phyloP scores from a whole-genome alignment of 64 coral and sea anemone genomes.

The Hydrozoanthus tunicans region DNA sequence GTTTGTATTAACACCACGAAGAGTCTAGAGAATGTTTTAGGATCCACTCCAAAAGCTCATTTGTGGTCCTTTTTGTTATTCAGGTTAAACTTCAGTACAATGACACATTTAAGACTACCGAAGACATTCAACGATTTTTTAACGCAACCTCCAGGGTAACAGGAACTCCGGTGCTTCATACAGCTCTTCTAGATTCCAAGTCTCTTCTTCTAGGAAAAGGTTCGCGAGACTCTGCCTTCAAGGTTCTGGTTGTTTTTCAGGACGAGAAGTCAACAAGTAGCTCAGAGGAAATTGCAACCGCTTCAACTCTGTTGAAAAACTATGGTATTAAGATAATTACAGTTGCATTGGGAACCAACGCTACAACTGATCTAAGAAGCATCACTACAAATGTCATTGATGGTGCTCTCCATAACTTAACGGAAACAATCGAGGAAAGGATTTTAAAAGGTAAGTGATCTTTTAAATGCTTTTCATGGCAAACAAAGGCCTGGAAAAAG shows the following conservation, averaged over 20 bases:
- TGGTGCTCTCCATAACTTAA: background rate
- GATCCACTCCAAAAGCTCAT: background rate
- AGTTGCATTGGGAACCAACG: background rate
- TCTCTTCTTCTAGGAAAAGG: slow-evolving; percentile 14
- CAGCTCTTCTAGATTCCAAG: background rate
- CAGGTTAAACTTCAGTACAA: slow-evolving; percentile 32
- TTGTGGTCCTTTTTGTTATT: background rate
- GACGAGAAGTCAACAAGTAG: slow-evolving; percentile 6
- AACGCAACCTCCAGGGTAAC: background rate
- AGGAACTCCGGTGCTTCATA: slow-evolving; percentile 7
- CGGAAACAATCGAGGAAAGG: background rate
- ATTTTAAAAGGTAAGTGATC: background rate
- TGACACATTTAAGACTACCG: slow-evolving; percentile 1
- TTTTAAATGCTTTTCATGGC: too few relatives aligned
- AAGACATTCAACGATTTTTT: background rate
- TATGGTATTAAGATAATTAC: slow-evolving; percentile 30
- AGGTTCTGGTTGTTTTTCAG: slow-evolving; percentile 21
- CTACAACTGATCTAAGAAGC: background rate
- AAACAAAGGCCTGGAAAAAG: too few relatives aligned
- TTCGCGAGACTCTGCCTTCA: background rate
- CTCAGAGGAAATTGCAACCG: background rate
- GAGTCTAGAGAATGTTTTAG: too few relatives aligned
- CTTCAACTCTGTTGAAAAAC: background rate
- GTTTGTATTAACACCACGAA: too few relatives aligned
- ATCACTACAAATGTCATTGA: background rate